These are phyloP conservation scores for Thecocarcelia acutangulata DNA, from an alignment of 2,888 invertebrate genomes.

Conservation along the genomic window DNA sequence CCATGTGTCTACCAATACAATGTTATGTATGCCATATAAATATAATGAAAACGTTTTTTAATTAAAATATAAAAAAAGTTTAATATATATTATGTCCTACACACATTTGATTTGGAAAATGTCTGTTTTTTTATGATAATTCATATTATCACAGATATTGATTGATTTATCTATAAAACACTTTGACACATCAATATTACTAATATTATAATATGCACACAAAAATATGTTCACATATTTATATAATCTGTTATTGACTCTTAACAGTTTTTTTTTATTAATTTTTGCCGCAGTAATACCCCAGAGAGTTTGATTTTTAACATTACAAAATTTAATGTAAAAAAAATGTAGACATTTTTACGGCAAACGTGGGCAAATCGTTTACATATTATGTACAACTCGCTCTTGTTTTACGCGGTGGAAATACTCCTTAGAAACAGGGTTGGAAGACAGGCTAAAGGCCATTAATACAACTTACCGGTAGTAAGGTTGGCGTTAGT, in stretches of 20 bases:
- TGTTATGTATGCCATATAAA: too few relatives aligned
- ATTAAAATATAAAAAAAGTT: too few relatives aligned
- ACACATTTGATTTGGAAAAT: neutral
- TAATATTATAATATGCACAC: neutral
- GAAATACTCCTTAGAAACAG: too few relatives aligned
- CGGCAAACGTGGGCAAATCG: constrained; percentile 20
- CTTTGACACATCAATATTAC: constrained; percentile 17
- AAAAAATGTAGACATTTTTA: constrained; percentile 22
- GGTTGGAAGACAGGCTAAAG: too few relatives aligned
- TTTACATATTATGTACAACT: neutral
- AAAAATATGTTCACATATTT: neutral
- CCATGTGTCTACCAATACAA: too few relatives aligned
- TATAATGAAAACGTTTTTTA: too few relatives aligned
- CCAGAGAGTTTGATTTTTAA: constrained; percentile 12
- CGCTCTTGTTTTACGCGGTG: too few relatives aligned
- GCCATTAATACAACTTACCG: too few relatives aligned
- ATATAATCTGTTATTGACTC: constrained; percentile 8
- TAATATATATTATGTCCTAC: neutral
- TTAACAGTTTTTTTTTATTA: neutral
- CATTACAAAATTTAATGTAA: constrained; percentile 3
- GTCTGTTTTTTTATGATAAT: neutral
- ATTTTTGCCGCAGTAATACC: constrained; percentile 2
- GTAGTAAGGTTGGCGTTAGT: too few relatives aligned
- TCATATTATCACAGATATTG: neutral
- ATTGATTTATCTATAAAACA: constrained; percentile 37